Evolutionary conservation across 2,113 vertebrate genomes (phyloP), one percentile per base, ranked within the genome.

Genomic region (Pangasianodon gigas): DNA sequence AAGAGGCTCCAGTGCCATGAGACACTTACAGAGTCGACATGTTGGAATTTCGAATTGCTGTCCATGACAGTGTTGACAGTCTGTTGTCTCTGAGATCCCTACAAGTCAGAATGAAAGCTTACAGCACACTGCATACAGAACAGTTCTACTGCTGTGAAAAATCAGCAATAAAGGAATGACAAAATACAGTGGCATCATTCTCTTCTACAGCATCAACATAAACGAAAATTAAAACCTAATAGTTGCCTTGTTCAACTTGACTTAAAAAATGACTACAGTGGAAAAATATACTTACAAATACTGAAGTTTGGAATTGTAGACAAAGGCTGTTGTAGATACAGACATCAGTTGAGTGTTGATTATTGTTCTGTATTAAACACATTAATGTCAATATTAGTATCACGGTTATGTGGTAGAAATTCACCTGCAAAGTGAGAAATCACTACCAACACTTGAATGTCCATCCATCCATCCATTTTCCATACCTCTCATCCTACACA

Each of bases 41-140:
- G 93, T 97, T 96, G 90, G 97, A 96, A 94, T 98, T 97, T 91
- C 96, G 97, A 94, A 99, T 98, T 89, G 97, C 96, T 94, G 96
- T 99, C 96, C 98, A 97, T 67, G 97, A 98, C 92, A 99, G 95
- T 88, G 96, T 97, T 3, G 98, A 96, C 91, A 99, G 95, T 89
- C 97, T 97, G 91, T 99, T 99, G 95, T 97, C 96, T 93, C 97
- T 97, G 88, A 99, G 96, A 94, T 99, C 98, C 93, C 98, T 99
- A 89, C 11, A 93, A 96, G 48, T 37, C 19, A 91, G 5, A 7
- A 75, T 14, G 89, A 86, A 71, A 48, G 80, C 8, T 85, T 54
- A 67, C 13, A 71, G 60, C 13, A 29, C 8, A 56, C 60, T 52
- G 8, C n/a, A 46, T 19, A 67, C 18, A 80, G 86, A 87, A 80